Conservation (phyloP, 2,113 vertebrate species). For the Eonycteris spelaea region DNA sequence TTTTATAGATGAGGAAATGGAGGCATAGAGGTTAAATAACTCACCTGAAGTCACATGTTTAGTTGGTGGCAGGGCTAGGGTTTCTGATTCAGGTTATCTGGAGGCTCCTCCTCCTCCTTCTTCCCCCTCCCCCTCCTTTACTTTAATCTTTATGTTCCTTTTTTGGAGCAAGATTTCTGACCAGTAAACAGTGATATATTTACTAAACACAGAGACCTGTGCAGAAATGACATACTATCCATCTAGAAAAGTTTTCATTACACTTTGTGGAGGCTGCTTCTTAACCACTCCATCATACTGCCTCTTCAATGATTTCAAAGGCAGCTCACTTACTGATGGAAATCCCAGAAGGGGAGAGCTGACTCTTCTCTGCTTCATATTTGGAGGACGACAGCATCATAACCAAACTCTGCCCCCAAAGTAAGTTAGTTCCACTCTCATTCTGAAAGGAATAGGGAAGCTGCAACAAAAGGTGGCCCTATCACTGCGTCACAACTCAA, state of each 20-base stretch:
- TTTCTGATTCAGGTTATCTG: not conserved
- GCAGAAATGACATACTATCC: too few species aligned
- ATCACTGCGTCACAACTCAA: not conserved
- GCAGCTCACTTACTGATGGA: not conserved
- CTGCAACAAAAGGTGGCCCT: not conserved
- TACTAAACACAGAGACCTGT: too few species aligned
- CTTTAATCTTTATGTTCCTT: too few species aligned
- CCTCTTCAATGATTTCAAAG: not conserved
- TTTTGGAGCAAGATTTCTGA: too few species aligned
- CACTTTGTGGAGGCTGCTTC: not conserved
- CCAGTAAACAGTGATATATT: too few species aligned
- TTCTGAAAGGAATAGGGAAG: not conserved
- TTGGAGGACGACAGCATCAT: too few species aligned
- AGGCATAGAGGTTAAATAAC: not conserved
- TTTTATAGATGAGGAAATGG: not conserved
- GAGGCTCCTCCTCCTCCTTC: not conserved
- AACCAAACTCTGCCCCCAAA: too few species aligned
- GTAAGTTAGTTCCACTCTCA: not conserved
- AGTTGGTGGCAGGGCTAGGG: too few species aligned
- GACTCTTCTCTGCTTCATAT: not conserved
- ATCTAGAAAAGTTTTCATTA: too few species aligned
- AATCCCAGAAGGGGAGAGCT: not conserved
- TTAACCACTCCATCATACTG: accelerated
- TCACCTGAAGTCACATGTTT: not conserved
- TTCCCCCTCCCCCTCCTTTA: too few species aligned